These are phyloP conservation scores for Salvator merianae DNA, from an alignment of 2,113 vertebrate genomes.

Conservation along the genomic window DNA sequence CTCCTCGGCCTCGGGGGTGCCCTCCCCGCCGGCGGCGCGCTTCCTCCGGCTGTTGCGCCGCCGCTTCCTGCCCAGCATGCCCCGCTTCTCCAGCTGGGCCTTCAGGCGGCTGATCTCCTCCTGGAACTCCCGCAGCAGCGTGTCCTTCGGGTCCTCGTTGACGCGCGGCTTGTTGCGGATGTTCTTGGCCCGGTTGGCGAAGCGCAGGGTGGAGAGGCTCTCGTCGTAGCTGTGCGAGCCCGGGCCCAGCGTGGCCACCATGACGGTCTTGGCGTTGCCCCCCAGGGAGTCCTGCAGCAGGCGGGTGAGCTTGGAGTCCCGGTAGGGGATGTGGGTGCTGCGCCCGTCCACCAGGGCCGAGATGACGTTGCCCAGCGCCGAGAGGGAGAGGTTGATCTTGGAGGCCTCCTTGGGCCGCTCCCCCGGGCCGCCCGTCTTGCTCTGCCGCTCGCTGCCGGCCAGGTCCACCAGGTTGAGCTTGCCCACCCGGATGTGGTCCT, in stretches of 20 bases:
- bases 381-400: conserved; percentile 97
- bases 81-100: conserved; percentile 89
- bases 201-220: conserved; percentile 91
- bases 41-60: conserved; percentile 83
- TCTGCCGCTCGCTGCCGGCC: conserved; percentile 94
- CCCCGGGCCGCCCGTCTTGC: conserved; percentile 83
- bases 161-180: conserved; percentile 95
- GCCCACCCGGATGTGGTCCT: conserved; percentile 95
- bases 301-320: conserved; percentile 97
- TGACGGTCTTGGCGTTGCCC: conserved; percentile 94
- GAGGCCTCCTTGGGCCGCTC: conserved; percentile 90
- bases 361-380: conserved; percentile 95
- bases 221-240: conserved; percentile 88
- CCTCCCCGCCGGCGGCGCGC: conserved; percentile 64
- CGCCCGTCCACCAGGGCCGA: conserved; percentile 89
- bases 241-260: conserved; percentile 94
- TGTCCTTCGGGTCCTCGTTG: conserved; percentile 97
- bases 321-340: conserved; percentile 92
- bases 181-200: conserved; percentile 95
- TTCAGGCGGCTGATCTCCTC: conserved; percentile 92
- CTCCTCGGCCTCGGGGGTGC: conserved; percentile 66
- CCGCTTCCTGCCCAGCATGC: conserved; percentile 83
- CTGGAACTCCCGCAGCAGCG: conserved; percentile 93
- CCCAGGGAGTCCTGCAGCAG: conserved; percentile 95
- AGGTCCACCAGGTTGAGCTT: conserved; percentile 97